These are phyloP conservation scores for Crotalus horridus DNA, from an alignment of 2,113 vertebrate species.

Conservation along the genomic window DNA sequence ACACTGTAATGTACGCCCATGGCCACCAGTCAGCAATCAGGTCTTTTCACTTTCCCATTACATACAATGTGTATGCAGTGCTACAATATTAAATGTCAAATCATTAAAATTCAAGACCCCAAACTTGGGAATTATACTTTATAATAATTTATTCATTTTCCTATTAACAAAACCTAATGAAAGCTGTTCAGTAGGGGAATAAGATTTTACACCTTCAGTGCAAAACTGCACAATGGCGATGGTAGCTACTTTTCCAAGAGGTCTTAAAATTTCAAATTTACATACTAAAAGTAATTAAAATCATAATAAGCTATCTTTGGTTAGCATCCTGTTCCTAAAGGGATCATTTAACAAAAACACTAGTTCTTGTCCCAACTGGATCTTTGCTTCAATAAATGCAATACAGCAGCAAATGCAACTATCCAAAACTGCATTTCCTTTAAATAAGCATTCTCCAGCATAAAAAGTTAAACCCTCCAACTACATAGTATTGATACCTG, in stretches of 20 bases:
- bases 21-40: not conserved
- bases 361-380: not conserved
- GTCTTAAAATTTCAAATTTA: conserved; percentile 1
- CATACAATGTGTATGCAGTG: not conserved
- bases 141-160: not conserved
- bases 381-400: not conserved
- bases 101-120: not conserved
- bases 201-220: not conserved
- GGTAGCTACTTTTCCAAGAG: not conserved
- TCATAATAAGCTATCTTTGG: conserved; percentile 1
- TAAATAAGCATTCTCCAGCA: not conserved
- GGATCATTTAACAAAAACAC: not conserved
- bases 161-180: not conserved
- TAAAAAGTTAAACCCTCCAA: not conserved
- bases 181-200: not conserved
- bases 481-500: not conserved
- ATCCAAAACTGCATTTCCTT: not conserved
- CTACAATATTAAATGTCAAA: not conserved
- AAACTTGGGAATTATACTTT: conserved; percentile 3
- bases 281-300: conserved; percentile 7
- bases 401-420: not conserved
- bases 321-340: not conserved
- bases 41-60: not conserved
- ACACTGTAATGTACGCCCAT: not conserved
- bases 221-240: not conserved